phyloP scores from a whole-genome alignment of 2,888 invertebrate species.

The Empis livida region DNA sequence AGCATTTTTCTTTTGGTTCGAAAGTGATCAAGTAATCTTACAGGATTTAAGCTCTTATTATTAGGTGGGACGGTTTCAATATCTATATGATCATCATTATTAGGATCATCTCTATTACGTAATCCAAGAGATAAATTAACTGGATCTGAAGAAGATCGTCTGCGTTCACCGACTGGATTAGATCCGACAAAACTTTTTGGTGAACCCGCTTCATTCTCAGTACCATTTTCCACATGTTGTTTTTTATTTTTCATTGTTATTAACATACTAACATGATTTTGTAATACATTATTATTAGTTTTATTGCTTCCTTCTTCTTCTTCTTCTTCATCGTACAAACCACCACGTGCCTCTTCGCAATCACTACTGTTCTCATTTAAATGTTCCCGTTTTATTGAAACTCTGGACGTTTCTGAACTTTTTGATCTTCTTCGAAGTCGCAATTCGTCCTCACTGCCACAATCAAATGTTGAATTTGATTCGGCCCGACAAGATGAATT shows the following conservation, averaged over 20 bases:
- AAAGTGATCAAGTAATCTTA: constrained; percentile 35
- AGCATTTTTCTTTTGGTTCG: constrained; percentile 44
- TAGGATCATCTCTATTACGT: constrained; percentile 44
- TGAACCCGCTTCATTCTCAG: constrained; percentile 6
- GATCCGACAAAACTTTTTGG: constrained; percentile 18
- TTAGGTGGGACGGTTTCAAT: constrained; percentile 39
- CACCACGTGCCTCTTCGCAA: constrained; percentile 17
- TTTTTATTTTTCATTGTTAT: constrained; percentile 7
- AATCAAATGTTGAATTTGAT: constrained; percentile 16
- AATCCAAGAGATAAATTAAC: constrained; percentile 61
- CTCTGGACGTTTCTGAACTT: constrained; percentile 12
- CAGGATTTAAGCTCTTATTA: constrained; percentile 21
- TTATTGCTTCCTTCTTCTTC: not conserved
- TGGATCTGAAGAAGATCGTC: constrained; percentile 66
- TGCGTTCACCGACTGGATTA: constrained; percentile 38
- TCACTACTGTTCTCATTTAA: constrained; percentile 11
- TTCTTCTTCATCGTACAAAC: constrained; percentile 25
- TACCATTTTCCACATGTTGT: constrained; percentile 16
- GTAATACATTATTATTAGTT: constrained; percentile 16
- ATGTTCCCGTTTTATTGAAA: constrained; percentile 13
- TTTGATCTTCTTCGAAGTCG: constrained; percentile 21
- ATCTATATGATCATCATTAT: constrained; percentile 42
- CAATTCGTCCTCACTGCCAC: constrained; percentile 42
- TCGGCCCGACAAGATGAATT: constrained; percentile 23
- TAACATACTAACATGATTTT: constrained; percentile 17